Evolutionary conservation across 2,888 invertebrate species (phyloP), one percentile per base, ranked within the genome.

Genomic region (Lasioglossum oenotherae): DNA sequence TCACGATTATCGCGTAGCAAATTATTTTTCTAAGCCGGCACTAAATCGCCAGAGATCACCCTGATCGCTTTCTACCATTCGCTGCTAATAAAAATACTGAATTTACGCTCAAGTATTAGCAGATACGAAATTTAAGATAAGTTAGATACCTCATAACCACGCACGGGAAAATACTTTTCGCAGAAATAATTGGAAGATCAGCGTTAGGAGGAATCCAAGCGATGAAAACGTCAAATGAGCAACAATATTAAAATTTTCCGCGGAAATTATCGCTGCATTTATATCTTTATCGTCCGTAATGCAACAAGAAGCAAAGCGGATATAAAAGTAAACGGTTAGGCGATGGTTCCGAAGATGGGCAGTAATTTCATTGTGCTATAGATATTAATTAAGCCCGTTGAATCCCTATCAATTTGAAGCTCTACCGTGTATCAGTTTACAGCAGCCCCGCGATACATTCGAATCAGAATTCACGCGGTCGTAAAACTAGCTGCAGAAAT

Each of bases 401-500:
- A 64, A 16, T 64, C 64, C 64, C 64, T 64, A 64, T 64, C 64
- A 64, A 64, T 31, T 64, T 31, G 31, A 31, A 31, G n/a, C 64
- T 64, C 16, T 2, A 64, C 64, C 64, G 64, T 16, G 64, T 16
- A 64, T 64, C 31, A 31, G 31, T 64, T 64, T 64, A 31, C 31
- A 64, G 16, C 60, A 31, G 60, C 60, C 0, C 27, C 16, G 60
- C 64, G 31, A 64, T 64, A 64, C n/a, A 16, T 64, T 64, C 64
- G 27, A 64, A 64, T 64, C 31, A 27, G 64, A 64, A 64, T 31
- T 16, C 64, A 31, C 64, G 64, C 31, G 31, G 64, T 31, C 64
- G 64, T 64, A 64, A 64, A 64, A 64, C 64, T 5, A 31, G 16
- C 31, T 31, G 64, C 31, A 31, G 60, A 16, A 64, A 64, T 6